phyloP scores from a whole-genome alignment of 2,113 vertebrate species.

The Brachyistius frenatus region DNA sequence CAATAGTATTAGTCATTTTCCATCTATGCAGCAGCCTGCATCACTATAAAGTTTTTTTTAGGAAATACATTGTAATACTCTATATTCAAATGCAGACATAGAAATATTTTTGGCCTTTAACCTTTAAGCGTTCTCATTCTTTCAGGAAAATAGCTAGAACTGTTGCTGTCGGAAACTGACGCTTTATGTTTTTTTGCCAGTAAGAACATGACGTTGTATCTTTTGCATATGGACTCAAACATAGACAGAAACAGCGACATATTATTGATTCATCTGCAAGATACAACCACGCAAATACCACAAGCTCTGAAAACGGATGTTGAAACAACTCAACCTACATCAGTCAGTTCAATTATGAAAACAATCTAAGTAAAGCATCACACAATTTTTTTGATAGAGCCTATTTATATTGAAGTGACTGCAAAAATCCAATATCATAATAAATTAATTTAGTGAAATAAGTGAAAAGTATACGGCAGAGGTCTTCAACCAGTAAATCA shows the following conservation, averaged over 20 bases:
- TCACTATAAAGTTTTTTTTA: neutral
- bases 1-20: too few relatives aligned
- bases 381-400: neutral
- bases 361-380: neutral
- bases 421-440: too few relatives aligned
- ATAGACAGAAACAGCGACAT: constrained; percentile 49
- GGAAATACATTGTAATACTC: neutral
- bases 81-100: neutral
- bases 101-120: constrained; percentile 6
- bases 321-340: neutral
- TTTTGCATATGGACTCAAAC: constrained; percentile 10
- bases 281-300: constrained; percentile 45
- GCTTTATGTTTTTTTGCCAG: constrained; percentile 21
- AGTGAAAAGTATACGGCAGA: too few relatives aligned
- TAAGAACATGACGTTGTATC: constrained; percentile 15
- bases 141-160: constrained; percentile 12
- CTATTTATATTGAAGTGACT: too few relatives aligned
- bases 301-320: constrained; percentile 9
- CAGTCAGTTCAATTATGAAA: neutral
- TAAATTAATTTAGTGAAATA: too few relatives aligned
- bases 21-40: neutral
- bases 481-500: too few relatives aligned
- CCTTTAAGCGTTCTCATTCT: constrained; percentile 1
- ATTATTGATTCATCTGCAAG: constrained; percentile 46
- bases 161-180: constrained; percentile 41